Conservation (phyloP, 2,113 vertebrate species). For the Atlantisia rogersi region DNA sequence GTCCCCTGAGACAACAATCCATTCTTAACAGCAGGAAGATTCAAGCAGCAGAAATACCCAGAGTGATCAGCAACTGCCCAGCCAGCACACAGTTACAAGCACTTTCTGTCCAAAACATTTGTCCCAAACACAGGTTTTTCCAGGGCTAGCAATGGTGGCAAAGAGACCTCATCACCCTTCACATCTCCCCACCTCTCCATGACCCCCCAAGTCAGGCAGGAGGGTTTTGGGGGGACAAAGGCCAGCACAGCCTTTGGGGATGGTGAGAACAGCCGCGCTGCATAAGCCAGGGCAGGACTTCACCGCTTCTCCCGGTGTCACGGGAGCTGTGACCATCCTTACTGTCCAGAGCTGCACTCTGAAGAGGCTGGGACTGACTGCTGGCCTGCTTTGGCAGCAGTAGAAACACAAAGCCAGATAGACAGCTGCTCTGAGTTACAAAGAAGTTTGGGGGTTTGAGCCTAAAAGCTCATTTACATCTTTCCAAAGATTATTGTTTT, state of each 20-base stretch:
- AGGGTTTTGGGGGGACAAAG: background rate
- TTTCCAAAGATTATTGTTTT: background rate
- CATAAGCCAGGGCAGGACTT: background rate
- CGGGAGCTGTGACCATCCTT: rapidly evolving
- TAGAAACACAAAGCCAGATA: background rate
- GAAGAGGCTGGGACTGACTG: background rate
- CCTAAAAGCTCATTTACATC: background rate
- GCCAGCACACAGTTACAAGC: background rate
- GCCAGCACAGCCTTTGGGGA: background rate
- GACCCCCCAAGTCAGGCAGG: background rate
- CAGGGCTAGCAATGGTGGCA: background rate
- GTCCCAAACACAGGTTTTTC: background rate
- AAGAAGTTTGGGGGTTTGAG: background rate
- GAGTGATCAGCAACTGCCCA: background rate
- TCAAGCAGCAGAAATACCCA: background rate
- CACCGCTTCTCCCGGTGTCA: background rate
- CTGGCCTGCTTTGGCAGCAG: background rate
- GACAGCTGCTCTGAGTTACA: background rate
- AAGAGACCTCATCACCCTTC: slow-evolving; percentile 4
- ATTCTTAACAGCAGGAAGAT: background rate
- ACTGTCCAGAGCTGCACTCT: rapidly evolving
- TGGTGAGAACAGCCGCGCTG: rapidly evolving
- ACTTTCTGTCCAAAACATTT: background rate
- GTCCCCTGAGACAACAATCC: background rate
- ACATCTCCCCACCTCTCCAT: rapidly evolving